These are phyloP conservation scores for Nerophis lumbriciformis DNA, from an alignment of 2,113 vertebrate species.

Conservation along the genomic window DNA sequence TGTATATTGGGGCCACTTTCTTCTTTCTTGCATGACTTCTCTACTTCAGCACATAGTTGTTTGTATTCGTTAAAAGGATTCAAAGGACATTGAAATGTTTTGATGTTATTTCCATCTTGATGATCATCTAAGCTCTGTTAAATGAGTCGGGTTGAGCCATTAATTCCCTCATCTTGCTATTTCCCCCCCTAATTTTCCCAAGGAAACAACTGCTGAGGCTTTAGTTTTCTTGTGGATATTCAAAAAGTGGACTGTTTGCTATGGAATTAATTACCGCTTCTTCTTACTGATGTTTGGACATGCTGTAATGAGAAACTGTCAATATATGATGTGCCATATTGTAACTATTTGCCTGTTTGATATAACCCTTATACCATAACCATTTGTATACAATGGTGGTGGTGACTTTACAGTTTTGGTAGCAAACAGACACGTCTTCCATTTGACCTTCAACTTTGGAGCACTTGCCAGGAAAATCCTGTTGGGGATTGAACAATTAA, in stretches of 20 bases:
- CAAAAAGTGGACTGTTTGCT: constrained; percentile 8
- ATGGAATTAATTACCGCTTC: too few relatives aligned
- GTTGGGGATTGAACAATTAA: constrained; percentile 57
- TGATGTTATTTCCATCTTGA: constrained; percentile 4
- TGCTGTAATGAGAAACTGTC: too few relatives aligned
- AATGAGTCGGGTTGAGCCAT: constrained; percentile 35
- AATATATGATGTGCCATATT: too few relatives aligned
- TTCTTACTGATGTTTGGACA: too few relatives aligned
- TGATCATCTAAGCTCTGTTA: constrained; percentile 13
- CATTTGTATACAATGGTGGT: too few relatives aligned
- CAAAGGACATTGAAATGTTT: background rate
- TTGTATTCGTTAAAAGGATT: background rate
- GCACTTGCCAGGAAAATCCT: constrained; percentile 37
- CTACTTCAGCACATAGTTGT: background rate
- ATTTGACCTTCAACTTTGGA: constrained; percentile 38
- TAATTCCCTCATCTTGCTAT: constrained; percentile 16
- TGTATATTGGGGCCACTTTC: too few relatives aligned
- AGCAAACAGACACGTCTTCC: constrained; percentile 5
- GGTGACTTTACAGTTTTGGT: too few relatives aligned
- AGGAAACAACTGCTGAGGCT: constrained; percentile 17
- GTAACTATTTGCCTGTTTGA: too few relatives aligned
- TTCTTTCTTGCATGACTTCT: too few relatives aligned
- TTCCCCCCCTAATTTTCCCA: background rate
- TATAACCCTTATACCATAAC: too few relatives aligned
- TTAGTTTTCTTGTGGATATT: constrained; percentile 36